Percentiles rank a stretch among this genome's conserved stretches.
phyloP scores from a whole-genome alignment of 2,888 invertebrate genomes.

The Andrena praecox region DNA sequence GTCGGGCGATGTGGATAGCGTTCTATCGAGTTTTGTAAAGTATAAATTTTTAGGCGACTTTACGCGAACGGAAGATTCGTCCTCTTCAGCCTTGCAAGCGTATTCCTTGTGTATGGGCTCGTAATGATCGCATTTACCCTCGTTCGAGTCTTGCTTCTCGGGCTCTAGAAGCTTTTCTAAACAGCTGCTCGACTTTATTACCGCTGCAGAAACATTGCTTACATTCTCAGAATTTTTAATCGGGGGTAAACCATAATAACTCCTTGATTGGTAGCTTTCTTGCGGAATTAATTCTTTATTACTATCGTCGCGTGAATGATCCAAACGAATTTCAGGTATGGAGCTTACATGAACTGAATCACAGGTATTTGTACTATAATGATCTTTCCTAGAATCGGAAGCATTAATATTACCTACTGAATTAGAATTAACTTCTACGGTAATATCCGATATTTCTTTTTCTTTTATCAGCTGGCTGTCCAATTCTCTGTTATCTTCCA shows the following conservation, averaged over 20 bases:
- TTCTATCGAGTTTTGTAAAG: conserved; percentile 14
- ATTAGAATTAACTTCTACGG: conserved; percentile 61
- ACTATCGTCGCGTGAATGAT: conserved; percentile 53
- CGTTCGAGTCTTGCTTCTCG: conserved; percentile 26
- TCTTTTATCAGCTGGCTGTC: conserved; percentile 48
- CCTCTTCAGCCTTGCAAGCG: conserved; percentile 69
- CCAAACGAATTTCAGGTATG: conserved; percentile 57
- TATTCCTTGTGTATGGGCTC: conserved; percentile 44
- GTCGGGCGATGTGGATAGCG: conserved; percentile 25
- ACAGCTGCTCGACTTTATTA: conserved; percentile 29
- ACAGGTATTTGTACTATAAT: conserved; percentile 75
- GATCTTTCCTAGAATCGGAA: conserved; percentile 63
- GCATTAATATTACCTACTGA: conserved; percentile 57
- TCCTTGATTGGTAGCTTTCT: conserved; percentile 51
- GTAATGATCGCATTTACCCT: conserved; percentile 49
- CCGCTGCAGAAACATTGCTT: conserved; percentile 27
- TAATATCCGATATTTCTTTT: conserved; percentile 63
- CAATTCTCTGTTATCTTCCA: conserved; percentile 27
- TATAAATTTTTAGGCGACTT: conserved; percentile 50
- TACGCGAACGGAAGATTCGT: conserved; percentile 73
- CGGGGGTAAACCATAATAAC: conserved; percentile 40
- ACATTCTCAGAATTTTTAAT: conserved; percentile 30
- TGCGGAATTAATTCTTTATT: conserved; percentile 52
- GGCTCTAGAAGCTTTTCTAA: conserved; percentile 51
- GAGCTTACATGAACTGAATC: conserved; percentile 73